Evolutionary conservation across 2,113 vertebrate species (phyloP), one percentile per base, ranked within the genome.

Genomic region (Cinclus mexicanus): DNA sequence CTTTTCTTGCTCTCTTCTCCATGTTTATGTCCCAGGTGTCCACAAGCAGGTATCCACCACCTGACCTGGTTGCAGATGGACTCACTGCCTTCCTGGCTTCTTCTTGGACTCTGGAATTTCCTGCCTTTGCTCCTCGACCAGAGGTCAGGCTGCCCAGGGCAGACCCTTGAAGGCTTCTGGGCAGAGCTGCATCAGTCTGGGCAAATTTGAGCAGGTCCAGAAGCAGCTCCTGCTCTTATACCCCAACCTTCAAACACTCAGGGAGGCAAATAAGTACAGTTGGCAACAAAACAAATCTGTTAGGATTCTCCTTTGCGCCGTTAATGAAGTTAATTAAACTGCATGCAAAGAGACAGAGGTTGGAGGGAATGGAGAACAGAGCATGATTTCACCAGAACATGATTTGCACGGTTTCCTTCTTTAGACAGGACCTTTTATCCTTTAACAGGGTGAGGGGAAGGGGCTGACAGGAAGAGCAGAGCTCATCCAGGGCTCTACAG

Each of bases 311-410:
- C 47, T 97, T 96, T 90, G 56, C 95, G 57, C 77, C 24, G 31
- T 56, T 96, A 97, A 97, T 86, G 74, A 94, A 92, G 65, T 67
- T 93, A 95, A 98, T 98, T 95, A 91, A 94, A 76, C 86, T 81
- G 78, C 56, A 6, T 49, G 90, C 65, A 55, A 61, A 97, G 77
- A 90, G 89, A 49, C 59, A 68, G 94, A 79, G 91, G 86, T 72
- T 75, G 81, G 75, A 93, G 95, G 57, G 59, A 61, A 46, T 7
- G 28, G 77, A 90, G 56, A 97, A 87, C 83, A 93, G 82, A 92
- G 83, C 89, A 50, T 77, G 59, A 59, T 96, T 95, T 91, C 20
- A 2, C 12, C 28, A 87, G 90, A 93, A 84, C 39, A 3, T 7
- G 77, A 78, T 83, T 95, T 79, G 93, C 13, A 16, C 74, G 44